These are phyloP conservation scores for Polydrusus pterygomalis DNA, from an alignment of 2,888 invertebrate genomes.

Conservation along the genomic window DNA sequence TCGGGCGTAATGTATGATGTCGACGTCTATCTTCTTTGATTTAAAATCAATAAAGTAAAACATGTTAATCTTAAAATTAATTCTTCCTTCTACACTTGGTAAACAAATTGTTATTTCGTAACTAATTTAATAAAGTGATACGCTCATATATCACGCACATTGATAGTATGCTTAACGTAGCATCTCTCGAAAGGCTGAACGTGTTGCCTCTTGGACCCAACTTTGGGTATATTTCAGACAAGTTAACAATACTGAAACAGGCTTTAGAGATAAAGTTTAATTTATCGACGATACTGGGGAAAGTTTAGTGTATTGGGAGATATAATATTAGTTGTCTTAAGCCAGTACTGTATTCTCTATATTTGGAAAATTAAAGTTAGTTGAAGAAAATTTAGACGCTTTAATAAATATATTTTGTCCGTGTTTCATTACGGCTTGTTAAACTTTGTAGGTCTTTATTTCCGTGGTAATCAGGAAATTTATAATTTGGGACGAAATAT, in stretches of 20 bases:
- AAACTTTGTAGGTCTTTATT: too few species aligned
- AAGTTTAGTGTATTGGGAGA: slow-evolving; percentile 25
- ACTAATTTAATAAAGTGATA: background rate
- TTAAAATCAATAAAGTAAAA: too few species aligned
- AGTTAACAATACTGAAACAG: slow-evolving; percentile 35
- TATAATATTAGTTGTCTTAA: slow-evolving; percentile 14
- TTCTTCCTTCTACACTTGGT: too few species aligned
- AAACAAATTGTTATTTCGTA: background rate
- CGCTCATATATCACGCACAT: background rate
- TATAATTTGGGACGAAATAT: too few species aligned
- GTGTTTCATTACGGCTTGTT: too few species aligned
- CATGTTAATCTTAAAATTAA: too few species aligned
- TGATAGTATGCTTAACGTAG: slow-evolving; percentile 14
- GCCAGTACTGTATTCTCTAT: background rate
- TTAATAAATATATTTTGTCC: too few species aligned
- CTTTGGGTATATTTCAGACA: slow-evolving; percentile 36
- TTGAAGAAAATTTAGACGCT: background rate
- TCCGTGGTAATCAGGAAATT: too few species aligned
- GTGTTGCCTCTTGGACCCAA: slow-evolving; percentile 8
- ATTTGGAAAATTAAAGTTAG: background rate
- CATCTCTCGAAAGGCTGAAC: slow-evolving; percentile 7
- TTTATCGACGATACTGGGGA: slow-evolving; percentile 31
- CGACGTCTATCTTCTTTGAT: too few species aligned
- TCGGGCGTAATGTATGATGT: too few species aligned
- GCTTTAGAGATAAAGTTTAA: slow-evolving; percentile 33